Evolutionary conservation across 2,888 invertebrate species (phyloP), one percentile per base, ranked within the genome.

Genomic region (Conus canariensis): DNA sequence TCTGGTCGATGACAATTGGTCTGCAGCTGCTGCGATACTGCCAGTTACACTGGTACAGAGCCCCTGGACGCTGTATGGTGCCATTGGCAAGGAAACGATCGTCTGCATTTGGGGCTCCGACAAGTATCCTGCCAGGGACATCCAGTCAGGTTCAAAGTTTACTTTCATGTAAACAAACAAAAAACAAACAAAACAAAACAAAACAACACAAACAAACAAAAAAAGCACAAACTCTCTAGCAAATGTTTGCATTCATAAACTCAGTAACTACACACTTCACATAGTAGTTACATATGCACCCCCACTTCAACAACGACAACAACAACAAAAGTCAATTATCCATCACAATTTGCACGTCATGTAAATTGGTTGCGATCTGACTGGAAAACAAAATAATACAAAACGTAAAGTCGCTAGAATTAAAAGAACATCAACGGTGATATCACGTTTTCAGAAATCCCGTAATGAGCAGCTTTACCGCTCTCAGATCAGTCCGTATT

Each of bases 21-120:
- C 86, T 25, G 60, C 92, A 91, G 83, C 92, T 89, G 88, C 89
- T 80, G 88, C 86, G 56, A 82, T 91, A 92, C 58, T 90, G 88
- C 91, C 92, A 91, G 85, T 90, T 90, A 89, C 94, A 94, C 90
- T 92, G 92, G 88, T 93, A 93, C 58, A 94, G 88, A n/a, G 92
- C 93, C 12, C 94, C 94, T 14, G 94, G 94, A 60, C 91, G 88
- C 14, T 91, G 80, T 3, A 94, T 90, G 10, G 80, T 80, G 14
- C 74, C 87, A 10, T 67, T 56, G 6, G 92, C 91, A 58, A 93
- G 90, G 0, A 87, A 80, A 5, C 92, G 85, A 87, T 93, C 93
- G 56, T 93, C 93, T 10, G 93, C 94, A 58, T 92, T 91, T 12
- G 94, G 94, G 0, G 94, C 93, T 16, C 94, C 94, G 59, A 93